A percentile compares a stretch with the other conserved stretches of the same genome.
These are phyloP conservation scores for Stenoptilia bipunctidactyla DNA, from an alignment of 2,888 invertebrate species.

Conservation along the genomic window DNA sequence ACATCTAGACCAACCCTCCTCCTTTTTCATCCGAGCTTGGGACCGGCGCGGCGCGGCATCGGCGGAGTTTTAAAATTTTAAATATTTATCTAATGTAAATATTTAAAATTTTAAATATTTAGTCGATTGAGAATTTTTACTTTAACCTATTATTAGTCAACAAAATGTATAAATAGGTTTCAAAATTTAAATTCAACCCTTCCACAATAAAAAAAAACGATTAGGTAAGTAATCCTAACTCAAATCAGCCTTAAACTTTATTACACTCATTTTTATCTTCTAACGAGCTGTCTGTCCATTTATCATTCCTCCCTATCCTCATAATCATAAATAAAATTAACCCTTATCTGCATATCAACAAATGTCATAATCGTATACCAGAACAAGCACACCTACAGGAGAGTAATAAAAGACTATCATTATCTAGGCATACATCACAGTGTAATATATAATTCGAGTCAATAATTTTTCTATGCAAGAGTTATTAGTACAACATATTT, in stretches of 20 bases:
- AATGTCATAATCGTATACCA: neutral
- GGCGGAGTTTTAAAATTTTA: no score
- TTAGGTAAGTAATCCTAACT: no score
- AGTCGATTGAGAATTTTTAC: no score
- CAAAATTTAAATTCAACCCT: no score
- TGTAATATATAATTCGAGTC: constrained; percentile 20
- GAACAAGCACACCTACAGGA: neutral
- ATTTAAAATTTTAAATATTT: no score
- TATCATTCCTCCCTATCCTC: neutral
- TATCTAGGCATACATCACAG: constrained; percentile 24
- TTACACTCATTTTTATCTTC: neutral
- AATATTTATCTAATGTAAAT: no score
- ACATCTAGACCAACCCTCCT: no score
- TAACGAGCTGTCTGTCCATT: neutral
- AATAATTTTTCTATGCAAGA: neutral
- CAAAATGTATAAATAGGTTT: no score
- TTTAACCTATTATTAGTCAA: no score
- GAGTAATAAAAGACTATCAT: constrained; percentile 15
- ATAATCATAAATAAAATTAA: neutral
- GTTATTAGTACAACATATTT: neutral
- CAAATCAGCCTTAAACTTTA: neutral
- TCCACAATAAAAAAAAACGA: no score
- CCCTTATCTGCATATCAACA: neutral
- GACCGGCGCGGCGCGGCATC: no score
- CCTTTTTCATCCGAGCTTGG: no score